Base-by-base conservation (phyloP, 1,140 invertebrate species). In the Camponotus vicinus region DNA sequence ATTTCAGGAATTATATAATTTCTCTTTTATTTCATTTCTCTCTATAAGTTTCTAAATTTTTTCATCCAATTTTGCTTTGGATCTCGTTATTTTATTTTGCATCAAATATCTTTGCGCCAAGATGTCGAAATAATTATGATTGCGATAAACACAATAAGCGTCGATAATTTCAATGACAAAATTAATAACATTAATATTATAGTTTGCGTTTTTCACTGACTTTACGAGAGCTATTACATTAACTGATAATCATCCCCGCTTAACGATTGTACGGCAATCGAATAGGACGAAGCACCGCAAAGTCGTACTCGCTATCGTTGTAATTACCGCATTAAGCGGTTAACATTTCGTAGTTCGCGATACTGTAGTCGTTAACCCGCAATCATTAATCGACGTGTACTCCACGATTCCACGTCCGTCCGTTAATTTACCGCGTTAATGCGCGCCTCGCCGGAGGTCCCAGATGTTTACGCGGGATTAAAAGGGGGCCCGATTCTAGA, bases 381-480 rank as follows among this genome's bases (percentile, higher is more conserved):
- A 52, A 73, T 63, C 75, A 88, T 89, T 89, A 89, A 89, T 88
- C 78, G 52, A 52, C 63, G 49, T 52, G 18, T 52, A 18, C 15
- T 52, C 15, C 15, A 52, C 49, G 70, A 86, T 88, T 79, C 66
- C 79, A 83, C 66, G 80, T 78, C 49, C 34, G 66, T 73, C 49
- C 75, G 66, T 88, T 89, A 88, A 88, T 88, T 89, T 86, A 80
- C 75, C 80, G 63, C 55, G 34, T 67, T 61, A 79, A 64, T 59
- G 69, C 37, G 49, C 71, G 71, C 34, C 32, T 37, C 57, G 73
- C 73, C 66, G 32, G 21, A 34, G 73, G n/a, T 88, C 73, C 59
- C 11, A 59, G 79, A 76, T 86, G 71, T 86, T 89, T 80, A 69
- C 64, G 85, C 87, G 87, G 15, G 87, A 89, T 89, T 89, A 89